A percentile compares a stretch with the other conserved stretches of the same genome.
These are phyloP conservation scores for Pseudolycoriella hygida DNA, from an alignment of 2,888 invertebrate species.

Conservation along the genomic window DNA sequence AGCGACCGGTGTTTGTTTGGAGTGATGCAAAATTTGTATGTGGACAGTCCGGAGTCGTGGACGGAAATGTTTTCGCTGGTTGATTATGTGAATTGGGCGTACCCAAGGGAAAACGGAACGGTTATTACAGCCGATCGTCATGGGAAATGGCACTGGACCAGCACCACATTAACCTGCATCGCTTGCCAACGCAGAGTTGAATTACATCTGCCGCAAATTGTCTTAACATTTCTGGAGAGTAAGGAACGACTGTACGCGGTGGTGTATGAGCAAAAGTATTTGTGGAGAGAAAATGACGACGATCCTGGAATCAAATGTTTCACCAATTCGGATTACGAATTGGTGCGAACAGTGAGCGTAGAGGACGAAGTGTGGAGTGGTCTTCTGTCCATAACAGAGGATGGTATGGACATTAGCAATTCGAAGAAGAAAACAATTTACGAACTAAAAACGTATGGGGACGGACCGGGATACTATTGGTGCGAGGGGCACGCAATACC, in stretches of 20 bases:
- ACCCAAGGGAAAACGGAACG: background rate
- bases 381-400: constrained; percentile 14
- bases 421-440: constrained; percentile 26
- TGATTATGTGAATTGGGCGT: constrained; percentile 5
- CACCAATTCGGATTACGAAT: constrained; percentile 36
- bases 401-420: constrained; percentile 6
- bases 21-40: background rate
- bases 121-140: constrained; percentile 1
- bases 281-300: constrained; percentile 31
- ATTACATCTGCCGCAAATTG: constrained; percentile 9
- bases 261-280: constrained; percentile 35
- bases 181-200: constrained; percentile 4
- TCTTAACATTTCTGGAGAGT: constrained; percentile 9
- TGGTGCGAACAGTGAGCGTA: constrained; percentile 31
- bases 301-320: constrained; percentile 40
- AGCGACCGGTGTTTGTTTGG: constrained; percentile 5
- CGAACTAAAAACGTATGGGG: constrained; percentile 31
- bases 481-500: constrained; percentile 38
- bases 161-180: constrained; percentile 6
- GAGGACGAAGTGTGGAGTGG: constrained; percentile 21
- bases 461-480: constrained; percentile 44
- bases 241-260: constrained; percentile 28
- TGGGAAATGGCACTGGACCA: constrained; percentile 13
- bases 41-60: background rate
- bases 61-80: background rate